Percentiles rank a stretch among this genome's conserved stretches.
Conservation (phyloP, 2,888 invertebrate genomes). For the Dicroscelio sp. region DNA sequence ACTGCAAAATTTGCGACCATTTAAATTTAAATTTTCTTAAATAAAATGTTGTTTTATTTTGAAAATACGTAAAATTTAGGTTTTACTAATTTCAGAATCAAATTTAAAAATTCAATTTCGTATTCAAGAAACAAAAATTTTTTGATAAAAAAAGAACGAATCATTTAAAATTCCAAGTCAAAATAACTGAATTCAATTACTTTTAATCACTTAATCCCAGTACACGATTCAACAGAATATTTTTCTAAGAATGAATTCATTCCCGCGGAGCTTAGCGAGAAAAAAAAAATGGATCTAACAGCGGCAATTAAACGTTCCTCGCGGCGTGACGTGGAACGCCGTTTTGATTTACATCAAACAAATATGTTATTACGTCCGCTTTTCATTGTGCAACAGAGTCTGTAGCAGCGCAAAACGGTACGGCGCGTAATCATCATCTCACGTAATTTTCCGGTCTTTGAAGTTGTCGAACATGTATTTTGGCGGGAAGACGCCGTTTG, state of each 20-base stretch:
- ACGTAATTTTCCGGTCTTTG: conserved; percentile 76
- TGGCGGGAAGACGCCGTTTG: conserved; percentile 68
- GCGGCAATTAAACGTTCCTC: conserved; percentile 60
- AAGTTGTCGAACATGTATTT: conserved; percentile 76
- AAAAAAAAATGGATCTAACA: conserved; percentile 18
- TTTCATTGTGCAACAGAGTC: conserved; percentile 74
- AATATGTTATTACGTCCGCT: conserved; percentile 74
- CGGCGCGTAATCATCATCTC: conserved; percentile 67
- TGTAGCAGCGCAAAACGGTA: conserved; percentile 62
- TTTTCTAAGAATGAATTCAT: no score
- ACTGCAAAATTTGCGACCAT: no score
- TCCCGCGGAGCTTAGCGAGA: no score
- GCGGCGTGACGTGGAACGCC: conserved; percentile 60
- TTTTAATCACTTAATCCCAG: no score
- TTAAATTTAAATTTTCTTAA: no score
- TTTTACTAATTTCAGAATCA: no score
- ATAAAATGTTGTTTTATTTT: no score
- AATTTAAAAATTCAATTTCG: no score
- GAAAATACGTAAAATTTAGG: no score
- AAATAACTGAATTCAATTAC: neutral
- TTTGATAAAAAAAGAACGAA: no score
- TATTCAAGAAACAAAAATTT: neutral
- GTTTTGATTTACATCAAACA: conserved; percentile 73
- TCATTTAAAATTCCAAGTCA: neutral
- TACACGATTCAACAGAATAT: neutral